Conservation (phyloP, 2,113 vertebrate species). For the Axis porcinus region DNA sequence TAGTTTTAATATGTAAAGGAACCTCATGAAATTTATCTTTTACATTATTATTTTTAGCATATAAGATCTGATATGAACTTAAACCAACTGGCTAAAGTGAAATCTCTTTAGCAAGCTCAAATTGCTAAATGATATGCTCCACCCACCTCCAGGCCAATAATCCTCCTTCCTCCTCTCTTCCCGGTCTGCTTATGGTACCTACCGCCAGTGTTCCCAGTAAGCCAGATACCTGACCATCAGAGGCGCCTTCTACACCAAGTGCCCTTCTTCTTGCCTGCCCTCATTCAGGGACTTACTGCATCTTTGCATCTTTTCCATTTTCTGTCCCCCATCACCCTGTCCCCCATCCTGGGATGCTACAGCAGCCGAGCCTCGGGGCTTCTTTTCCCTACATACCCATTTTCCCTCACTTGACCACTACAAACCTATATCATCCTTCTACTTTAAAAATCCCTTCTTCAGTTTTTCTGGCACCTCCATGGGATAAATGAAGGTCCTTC, state of each 20-base stretch:
- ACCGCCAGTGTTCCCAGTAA: neutral
- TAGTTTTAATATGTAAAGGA: slow-evolving; percentile 1
- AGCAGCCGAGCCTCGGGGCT: neutral
- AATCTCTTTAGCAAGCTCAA: neutral
- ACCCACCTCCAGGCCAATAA: neutral
- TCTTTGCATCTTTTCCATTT: neutral
- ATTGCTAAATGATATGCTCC: neutral
- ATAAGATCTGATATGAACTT: neutral
- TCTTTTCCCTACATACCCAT: neutral
- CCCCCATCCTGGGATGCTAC: too few species aligned
- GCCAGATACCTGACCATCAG: neutral
- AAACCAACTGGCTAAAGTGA: neutral
- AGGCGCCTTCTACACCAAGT: neutral
- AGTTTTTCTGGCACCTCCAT: neutral
- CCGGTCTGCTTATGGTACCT: neutral
- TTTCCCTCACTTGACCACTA: neutral
- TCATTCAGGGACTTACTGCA: neutral
- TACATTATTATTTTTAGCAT: neutral
- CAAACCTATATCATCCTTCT: too few species aligned
- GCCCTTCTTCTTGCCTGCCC: neutral
- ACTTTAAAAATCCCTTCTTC: neutral
- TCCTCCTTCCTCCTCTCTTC: neutral
- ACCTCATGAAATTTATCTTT: neutral
- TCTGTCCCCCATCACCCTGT: neutral
- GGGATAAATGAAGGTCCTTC: neutral